Evolutionary conservation across 2,797 vertebrate genomes (phyloP).

Genomic region (Acrocephalus scirpaceus): DNA sequence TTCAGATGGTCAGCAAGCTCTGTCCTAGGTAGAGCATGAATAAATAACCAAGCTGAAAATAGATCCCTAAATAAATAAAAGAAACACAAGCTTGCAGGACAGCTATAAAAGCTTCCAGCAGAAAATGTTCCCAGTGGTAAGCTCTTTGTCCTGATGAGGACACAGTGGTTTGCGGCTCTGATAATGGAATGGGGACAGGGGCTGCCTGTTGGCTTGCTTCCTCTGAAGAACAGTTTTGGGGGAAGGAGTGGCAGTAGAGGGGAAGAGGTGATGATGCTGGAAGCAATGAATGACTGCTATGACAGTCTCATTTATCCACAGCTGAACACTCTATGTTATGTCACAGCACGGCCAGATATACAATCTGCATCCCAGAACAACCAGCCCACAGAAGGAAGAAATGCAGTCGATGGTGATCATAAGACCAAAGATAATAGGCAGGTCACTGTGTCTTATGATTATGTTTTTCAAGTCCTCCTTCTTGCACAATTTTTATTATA

Average conservation of each 20-base stretch:
- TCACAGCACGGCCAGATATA: background rate
- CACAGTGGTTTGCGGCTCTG: background rate
- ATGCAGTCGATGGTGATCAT: background rate
- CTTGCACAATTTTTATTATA: background rate
- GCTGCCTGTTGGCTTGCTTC: background rate
- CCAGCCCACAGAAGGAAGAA: background rate
- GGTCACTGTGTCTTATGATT: background rate
- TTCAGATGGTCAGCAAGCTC: background rate
- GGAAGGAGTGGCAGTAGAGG: background rate
- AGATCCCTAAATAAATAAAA: background rate
- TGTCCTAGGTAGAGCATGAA: background rate
- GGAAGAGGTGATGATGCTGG: background rate
- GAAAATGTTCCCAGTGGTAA: background rate
- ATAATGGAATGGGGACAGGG: background rate
- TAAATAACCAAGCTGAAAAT: background rate
- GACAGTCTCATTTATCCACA: background rate
- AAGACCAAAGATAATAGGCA: background rate
- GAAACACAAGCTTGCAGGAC: background rate
- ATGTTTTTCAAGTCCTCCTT: background rate
- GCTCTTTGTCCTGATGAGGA: background rate
- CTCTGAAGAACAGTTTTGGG: background rate
- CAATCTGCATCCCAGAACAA: background rate
- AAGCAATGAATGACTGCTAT: background rate
- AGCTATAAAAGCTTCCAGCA: background rate
- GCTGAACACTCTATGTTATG: background rate